Percentiles rank a stretch among this genome's conserved stretches.
Conservation (phyloP, 2,113 vertebrate genomes). For the Oreotrochilus melanogaster region DNA sequence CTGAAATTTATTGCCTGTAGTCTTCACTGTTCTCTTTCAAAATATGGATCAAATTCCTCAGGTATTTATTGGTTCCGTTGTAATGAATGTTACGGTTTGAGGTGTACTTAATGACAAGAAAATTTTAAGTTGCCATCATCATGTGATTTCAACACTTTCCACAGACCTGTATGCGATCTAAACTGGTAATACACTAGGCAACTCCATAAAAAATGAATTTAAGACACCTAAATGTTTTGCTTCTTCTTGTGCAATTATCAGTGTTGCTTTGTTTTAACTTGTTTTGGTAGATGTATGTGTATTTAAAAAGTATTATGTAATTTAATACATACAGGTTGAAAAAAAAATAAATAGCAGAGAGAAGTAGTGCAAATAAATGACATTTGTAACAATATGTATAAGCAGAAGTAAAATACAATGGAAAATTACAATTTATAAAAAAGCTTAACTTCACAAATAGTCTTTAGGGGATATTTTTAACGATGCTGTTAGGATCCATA, state of each 20-base stretch:
- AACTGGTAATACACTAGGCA: not conserved
- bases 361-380: not conserved
- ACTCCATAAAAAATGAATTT: not conserved
- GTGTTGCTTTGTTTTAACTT: not conserved
- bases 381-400: not conserved
- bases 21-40: not conserved
- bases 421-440: not conserved
- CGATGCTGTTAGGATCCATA: not conserved
- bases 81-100: not conserved
- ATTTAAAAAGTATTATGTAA: not conserved
- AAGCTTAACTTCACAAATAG: not conserved
- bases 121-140: not conserved
- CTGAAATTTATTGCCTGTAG: not conserved
- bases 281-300: not conserved
- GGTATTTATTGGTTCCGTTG: not conserved
- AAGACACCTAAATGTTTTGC: not conserved
- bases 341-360: not conserved
- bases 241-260: not conserved
- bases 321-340: not conserved
- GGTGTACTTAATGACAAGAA: not conserved
- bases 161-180: not conserved
- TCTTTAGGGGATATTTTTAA: not conserved
- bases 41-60: not conserved
- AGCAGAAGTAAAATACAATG: not conserved
- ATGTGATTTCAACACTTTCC: not conserved